Evolutionary conservation across 2,113 vertebrate genomes (phyloP).

Genomic region (Azemiops feae): DNA sequence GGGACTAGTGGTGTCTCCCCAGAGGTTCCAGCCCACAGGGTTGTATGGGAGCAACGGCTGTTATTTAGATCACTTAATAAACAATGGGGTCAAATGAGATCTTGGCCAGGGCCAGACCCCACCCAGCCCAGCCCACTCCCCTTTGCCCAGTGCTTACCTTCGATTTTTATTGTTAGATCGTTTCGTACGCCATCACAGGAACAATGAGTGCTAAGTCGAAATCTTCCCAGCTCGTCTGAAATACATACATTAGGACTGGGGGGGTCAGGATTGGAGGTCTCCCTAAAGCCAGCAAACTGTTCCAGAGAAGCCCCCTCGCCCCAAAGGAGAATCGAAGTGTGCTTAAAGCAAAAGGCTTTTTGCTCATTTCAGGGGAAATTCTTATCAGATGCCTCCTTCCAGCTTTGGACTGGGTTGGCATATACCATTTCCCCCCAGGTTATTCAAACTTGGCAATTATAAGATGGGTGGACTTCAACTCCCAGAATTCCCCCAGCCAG

Average conservation of each 20-base stretch:
- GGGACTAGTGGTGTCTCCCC: background rate
- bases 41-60: no score
- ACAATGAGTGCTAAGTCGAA: constrained; percentile 1
- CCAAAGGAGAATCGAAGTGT: background rate
- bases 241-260: background rate
- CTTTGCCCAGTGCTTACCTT: background rate
- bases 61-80: background rate
- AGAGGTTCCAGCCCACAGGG: background rate
- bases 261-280: background rate
- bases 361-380: background rate
- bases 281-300: background rate
- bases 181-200: background rate
- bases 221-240: background rate
- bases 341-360: background rate
- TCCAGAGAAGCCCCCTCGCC: background rate
- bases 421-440: background rate
- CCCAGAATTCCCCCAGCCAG: background rate
- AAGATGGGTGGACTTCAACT: background rate
- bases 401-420: background rate
- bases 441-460: background rate
- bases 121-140: no score
- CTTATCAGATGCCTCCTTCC: background rate
- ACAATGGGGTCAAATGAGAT: background rate
- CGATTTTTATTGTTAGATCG: background rate
- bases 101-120: background rate